A percentile compares a stretch with the other conserved stretches of the same genome.
These are phyloP conservation scores for Gastrophryne carolinensis DNA, from an alignment of 2,797 vertebrate species.

Conservation along the genomic window DNA sequence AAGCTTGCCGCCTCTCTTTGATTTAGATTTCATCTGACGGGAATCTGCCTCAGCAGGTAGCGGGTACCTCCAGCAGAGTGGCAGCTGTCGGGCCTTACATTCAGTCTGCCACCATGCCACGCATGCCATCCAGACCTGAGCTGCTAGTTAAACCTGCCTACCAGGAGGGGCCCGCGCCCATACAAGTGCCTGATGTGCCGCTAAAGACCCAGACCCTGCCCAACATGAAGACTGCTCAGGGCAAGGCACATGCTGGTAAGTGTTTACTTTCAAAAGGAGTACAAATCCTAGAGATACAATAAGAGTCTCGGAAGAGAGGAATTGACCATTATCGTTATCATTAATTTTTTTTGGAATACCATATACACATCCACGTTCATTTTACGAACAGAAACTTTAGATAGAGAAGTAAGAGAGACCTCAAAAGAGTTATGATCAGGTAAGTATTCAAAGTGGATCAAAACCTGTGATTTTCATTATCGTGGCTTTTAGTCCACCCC, in stretches of 20 bases:
- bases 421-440: too few relatives aligned
- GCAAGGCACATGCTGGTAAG: slow-evolving; percentile 56
- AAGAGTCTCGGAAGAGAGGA: too few relatives aligned
- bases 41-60: slow-evolving; percentile 74
- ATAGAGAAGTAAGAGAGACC: too few relatives aligned
- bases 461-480: too few relatives aligned
- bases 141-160: slow-evolving; percentile 85
- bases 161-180: slow-evolving; percentile 76
- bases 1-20: slow-evolving; percentile 42
- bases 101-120: slow-evolving; percentile 93
- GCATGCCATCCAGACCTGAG: slow-evolving; percentile 82
- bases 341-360: too few relatives aligned
- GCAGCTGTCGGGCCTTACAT: slow-evolving; percentile 96
- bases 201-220: slow-evolving; percentile 76
- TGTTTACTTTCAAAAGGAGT: too few relatives aligned
- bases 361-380: too few relatives aligned
- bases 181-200: slow-evolving; percentile 69
- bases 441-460: too few relatives aligned
- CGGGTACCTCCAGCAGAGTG: slow-evolving; percentile 81
- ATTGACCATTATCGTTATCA: too few relatives aligned
- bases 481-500: too few relatives aligned
- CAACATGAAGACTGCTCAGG: slow-evolving; percentile 67
- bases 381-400: too few relatives aligned
- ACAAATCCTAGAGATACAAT: too few relatives aligned
- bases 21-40: slow-evolving; percentile 81